phyloP scores from a whole-genome alignment of 1,140 invertebrate genomes.

The Whitmania pigra region DNA sequence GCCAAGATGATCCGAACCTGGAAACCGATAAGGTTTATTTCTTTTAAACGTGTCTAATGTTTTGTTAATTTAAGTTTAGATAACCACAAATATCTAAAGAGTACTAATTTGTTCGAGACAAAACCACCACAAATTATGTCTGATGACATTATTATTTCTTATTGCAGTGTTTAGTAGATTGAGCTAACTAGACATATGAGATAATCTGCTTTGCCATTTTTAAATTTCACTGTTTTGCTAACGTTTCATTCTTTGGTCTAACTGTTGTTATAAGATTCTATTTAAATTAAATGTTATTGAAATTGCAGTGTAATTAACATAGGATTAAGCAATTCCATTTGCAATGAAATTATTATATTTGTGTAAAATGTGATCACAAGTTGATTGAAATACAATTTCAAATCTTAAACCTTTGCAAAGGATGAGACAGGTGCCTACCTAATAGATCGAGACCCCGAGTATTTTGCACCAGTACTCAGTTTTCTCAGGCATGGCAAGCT shows the following conservation, averaged over 20 bases:
- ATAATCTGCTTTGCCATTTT: too few species aligned
- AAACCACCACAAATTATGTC: neutral
- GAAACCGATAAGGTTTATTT: slow-evolving; percentile 43
- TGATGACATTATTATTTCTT: neutral
- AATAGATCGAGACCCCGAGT: slow-evolving; percentile 96
- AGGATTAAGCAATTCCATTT: too few species aligned
- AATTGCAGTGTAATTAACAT: too few species aligned
- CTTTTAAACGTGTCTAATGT: slow-evolving; percentile 2
- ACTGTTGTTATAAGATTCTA: too few species aligned
- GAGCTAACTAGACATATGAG: too few species aligned
- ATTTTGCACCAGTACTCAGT: slow-evolving; percentile 93
- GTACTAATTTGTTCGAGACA: neutral
- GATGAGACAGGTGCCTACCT: slow-evolving; percentile 96
- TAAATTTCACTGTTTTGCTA: too few species aligned
- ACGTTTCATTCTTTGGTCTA: too few species aligned
- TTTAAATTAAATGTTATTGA: too few species aligned
- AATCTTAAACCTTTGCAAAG: slow-evolving; percentile 48
- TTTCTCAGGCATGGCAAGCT: slow-evolving; percentile 95
- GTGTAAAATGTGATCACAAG: neutral
- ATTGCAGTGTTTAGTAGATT: too few species aligned
- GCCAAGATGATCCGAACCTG: slow-evolving; percentile 60
- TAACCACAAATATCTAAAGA: too few species aligned
- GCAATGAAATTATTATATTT: neutral
- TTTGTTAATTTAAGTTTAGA: too few species aligned
- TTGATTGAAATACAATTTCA: neutral